Percentiles rank a stretch among this genome's conserved stretches.
Evolutionary conservation across 2,888 invertebrate species (phyloP).

Genomic region (Dryadula phaetusa): DNA sequence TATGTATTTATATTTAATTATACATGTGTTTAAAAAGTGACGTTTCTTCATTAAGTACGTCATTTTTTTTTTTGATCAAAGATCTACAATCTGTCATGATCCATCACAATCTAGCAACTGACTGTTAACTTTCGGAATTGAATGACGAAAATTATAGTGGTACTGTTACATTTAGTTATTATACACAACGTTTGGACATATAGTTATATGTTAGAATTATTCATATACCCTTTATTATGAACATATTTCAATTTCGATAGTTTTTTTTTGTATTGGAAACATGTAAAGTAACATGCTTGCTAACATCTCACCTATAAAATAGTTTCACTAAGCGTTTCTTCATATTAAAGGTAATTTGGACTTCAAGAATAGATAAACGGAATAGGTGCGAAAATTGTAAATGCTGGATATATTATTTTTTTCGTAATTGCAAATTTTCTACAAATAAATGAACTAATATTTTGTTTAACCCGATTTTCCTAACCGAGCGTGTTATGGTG

Average conservation of each 20-base stretch:
- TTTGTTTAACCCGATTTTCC: background rate
- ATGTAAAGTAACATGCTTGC: slow-evolving; percentile 59
- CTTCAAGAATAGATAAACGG: slow-evolving; percentile 84
- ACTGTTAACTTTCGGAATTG: slow-evolving; percentile 32
- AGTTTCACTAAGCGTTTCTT: slow-evolving; percentile 52
- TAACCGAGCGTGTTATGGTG: slow-evolving; percentile 1
- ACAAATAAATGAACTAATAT: slow-evolving; percentile 40
- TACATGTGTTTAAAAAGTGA: background rate
- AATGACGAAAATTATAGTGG: background rate
- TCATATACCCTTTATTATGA: background rate
- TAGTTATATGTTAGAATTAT: background rate
- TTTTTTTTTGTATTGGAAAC: slow-evolving; percentile 30
- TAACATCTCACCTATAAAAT: slow-evolving; percentile 72
- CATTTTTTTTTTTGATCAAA: background rate
- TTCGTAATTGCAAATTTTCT: slow-evolving; percentile 58
- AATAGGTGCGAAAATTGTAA: slow-evolving; percentile 78
- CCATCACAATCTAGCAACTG: background rate
- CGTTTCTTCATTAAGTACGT: background rate
- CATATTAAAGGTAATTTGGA: slow-evolving; percentile 71
- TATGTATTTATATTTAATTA: no score
- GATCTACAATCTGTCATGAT: slow-evolving; percentile 9
- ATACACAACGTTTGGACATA: background rate
- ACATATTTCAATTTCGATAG: slow-evolving; percentile 38
- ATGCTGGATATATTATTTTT: slow-evolving; percentile 64
- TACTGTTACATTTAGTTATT: background rate